phyloP scores from a whole-genome alignment of 2,797 vertebrate genomes.

The Tachyglossus aculeatus region DNA sequence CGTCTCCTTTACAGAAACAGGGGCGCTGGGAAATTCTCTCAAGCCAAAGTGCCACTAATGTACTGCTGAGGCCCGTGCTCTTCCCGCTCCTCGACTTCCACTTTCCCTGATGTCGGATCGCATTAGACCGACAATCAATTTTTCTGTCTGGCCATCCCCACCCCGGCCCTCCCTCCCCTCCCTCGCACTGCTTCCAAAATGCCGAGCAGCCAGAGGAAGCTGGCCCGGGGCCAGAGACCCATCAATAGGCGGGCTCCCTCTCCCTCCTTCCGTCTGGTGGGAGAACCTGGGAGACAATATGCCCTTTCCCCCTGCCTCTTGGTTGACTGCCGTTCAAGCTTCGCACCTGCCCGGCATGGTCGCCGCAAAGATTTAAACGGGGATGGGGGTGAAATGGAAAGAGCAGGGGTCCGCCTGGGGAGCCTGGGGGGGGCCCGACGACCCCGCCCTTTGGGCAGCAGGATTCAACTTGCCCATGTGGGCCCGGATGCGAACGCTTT shows the following conservation, averaged over 20 bases:
- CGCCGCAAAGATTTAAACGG: constrained; percentile 19
- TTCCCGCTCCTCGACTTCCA: constrained; percentile 53
- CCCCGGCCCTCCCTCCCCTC: not conserved
- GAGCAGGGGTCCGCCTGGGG: constrained; percentile 10
- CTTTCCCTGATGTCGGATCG: constrained; percentile 57
- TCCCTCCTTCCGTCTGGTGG: constrained; percentile 23
- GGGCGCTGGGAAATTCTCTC: not conserved
- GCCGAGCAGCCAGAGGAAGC: constrained; percentile 13
- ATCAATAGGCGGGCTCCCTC: constrained; percentile 40
- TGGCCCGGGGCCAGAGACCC: constrained; percentile 43
- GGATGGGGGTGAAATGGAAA: constrained; percentile 41
- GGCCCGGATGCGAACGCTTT: too few species aligned
- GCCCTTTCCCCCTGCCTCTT: constrained; percentile 28
- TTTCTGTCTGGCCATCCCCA: constrained; percentile 62
- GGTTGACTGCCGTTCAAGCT: constrained; percentile 33
- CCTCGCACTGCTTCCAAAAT: not conserved
- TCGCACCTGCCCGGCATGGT: not conserved
- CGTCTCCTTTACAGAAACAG: not conserved
- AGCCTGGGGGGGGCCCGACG: too few species aligned
- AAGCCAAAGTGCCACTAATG: constrained; percentile 37
- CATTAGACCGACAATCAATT: constrained; percentile 71
- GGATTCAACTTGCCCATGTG: too few species aligned
- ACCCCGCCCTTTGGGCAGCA: too few species aligned
- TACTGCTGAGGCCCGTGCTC: constrained; percentile 51
- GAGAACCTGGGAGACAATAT: constrained; percentile 36